phyloP scores from a whole-genome alignment of 2,797 vertebrate species.

The Epinephelus awoara region DNA sequence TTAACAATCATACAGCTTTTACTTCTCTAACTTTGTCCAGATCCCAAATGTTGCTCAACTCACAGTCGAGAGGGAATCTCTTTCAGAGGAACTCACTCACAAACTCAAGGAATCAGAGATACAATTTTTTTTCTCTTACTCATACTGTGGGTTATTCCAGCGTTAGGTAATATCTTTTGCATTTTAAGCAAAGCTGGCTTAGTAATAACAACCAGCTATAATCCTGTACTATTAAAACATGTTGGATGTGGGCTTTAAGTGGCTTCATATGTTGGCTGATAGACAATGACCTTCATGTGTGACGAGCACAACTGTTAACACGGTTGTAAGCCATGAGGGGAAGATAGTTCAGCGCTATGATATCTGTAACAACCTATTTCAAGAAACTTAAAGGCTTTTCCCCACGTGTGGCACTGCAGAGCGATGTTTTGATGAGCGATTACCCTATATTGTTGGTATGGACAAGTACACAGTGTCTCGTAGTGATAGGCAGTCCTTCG shows the following conservation, averaged over 20 bases:
- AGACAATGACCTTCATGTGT: conserved; percentile 5
- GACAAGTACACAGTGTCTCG: neutral
- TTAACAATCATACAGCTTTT: neutral
- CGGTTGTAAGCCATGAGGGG: conserved; percentile 2
- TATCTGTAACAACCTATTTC: conserved; percentile 21
- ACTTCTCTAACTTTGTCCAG: conserved; percentile 15
- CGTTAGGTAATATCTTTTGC: conserved; percentile 62
- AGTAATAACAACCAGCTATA: conserved; percentile 32
- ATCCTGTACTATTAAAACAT: conserved; percentile 28
- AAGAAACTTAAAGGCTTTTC: neutral
- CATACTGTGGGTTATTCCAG: neutral
- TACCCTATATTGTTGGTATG: neutral
- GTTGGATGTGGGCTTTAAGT: conserved; percentile 3
- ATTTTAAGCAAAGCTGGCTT: conserved; percentile 41
- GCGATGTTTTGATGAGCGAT: neutral
- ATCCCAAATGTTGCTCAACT: conserved; percentile 14
- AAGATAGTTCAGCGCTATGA: neutral
- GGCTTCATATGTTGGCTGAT: conserved; percentile 30
- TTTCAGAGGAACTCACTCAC: conserved; percentile 28
- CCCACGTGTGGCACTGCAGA: neutral
- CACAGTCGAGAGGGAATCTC: conserved; percentile 4
- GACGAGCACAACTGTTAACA: neutral
- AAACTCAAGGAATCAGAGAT: conserved; percentile 19
- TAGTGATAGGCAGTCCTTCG: neutral
- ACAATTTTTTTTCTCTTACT: conserved; percentile 11